Base-by-base conservation (phyloP, 2,113 vertebrate genomes). In the Saimiri boliviensis region DNA sequence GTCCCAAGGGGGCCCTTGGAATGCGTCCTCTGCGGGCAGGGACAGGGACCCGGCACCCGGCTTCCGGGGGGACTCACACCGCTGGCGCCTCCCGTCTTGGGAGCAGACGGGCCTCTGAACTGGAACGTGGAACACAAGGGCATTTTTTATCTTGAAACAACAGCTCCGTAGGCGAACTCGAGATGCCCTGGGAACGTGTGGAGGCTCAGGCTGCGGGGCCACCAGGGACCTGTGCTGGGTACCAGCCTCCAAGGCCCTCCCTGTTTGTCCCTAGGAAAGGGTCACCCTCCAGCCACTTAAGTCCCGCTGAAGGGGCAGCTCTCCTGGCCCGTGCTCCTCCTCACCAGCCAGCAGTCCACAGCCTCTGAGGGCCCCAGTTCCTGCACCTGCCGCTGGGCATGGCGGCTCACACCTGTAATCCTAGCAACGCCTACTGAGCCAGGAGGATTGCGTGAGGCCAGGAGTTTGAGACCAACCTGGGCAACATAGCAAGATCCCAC, bases 51-150 rank as follows among this genome's bases (percentile, higher is more conserved):
- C 25, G 17, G 76, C 10, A 35, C 42, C 47, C 5, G 4, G 79
- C 94, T 96, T 96, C 96, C 71, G 80, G 92, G 89, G 83, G 63
- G 81, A 80, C 21, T 2, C 42, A 2, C 10, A 2, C 40, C 14
- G 30, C 25, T 3, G 1, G 70, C 23, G 19, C 42, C 83, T 42
- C 54, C 80, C 83, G 47, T 47, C 88, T 23, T 1, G 45, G 93
- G 94, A 80, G 71, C 63, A 21, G 83, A 12, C 0, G 0, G 76
- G 85, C 70, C 70, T 66, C 90, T 3, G 42, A 19, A 7, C 70
- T 35, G 76, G 85, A 73, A 37, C 19, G 66, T 3, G 14, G 66
- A 45, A 17, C 25, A 8, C 0, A 25, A 14, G 19, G 32, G 47
- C 12, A 2, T 37, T 25, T 45, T 63, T 37, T 40, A 8, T 8